Evolutionary conservation across 2,113 vertebrate genomes (phyloP).

Genomic region (Psittacus erithacus): DNA sequence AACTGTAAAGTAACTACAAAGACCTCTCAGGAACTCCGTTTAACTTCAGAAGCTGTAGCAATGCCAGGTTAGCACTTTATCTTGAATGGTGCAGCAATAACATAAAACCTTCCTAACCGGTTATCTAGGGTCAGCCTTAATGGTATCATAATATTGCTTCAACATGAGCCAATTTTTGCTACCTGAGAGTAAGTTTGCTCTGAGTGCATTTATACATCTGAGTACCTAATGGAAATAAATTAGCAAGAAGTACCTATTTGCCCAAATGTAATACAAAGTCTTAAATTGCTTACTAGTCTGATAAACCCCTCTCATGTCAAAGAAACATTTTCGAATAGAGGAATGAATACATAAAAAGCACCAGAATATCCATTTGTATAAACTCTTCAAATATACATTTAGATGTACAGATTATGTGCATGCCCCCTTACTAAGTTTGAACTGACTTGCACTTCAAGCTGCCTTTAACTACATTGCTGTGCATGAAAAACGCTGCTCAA

Average conservation of each 20-base stretch:
- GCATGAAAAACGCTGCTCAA: not conserved
- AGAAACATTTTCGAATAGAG: not conserved
- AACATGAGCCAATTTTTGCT: not conserved
- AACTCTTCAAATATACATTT: not conserved
- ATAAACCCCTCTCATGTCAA: not conserved
- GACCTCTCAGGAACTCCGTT: not conserved
- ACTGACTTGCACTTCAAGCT: not conserved
- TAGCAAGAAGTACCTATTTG: not conserved
- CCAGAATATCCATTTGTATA: not conserved
- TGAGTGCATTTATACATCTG: slow-evolving; percentile 1
- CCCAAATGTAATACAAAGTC: not conserved
- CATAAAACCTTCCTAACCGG: slow-evolving; percentile 13
- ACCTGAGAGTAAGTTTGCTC: not conserved
- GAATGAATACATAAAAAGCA: not conserved
- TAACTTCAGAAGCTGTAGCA: not conserved
- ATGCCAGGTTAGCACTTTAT: not conserved
- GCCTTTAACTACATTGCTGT: not conserved
- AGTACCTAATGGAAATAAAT: slow-evolving; percentile 22
- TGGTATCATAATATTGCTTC: slow-evolving; percentile 17
- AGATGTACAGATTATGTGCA: not conserved
- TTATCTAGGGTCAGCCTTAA: slow-evolving; percentile 25
- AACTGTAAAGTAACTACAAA: not conserved
- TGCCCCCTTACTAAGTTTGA: not conserved
- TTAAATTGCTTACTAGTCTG: not conserved
- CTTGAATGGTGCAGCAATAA: not conserved